A percentile compares a stretch with the other conserved stretches of the same genome.
Conservation (phyloP, 2,113 vertebrate species). For the Coptodon bakossiorum region DNA sequence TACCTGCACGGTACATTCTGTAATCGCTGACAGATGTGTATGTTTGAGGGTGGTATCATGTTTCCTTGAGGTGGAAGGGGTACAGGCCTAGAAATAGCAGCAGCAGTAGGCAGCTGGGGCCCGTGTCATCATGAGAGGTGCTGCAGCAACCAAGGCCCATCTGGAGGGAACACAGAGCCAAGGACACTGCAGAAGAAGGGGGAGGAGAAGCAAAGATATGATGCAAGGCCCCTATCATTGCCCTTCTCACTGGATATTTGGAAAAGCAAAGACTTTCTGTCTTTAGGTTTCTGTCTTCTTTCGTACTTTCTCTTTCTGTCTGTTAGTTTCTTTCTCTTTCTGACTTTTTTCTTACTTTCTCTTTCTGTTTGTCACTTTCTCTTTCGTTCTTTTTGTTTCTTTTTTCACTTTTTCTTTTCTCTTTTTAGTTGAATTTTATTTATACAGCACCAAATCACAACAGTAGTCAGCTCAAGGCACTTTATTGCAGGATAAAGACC, state of each 20-base stretch:
- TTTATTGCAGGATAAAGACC: neutral
- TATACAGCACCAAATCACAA: neutral
- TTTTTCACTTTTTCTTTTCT: neutral
- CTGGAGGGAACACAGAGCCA: conserved; percentile 43
- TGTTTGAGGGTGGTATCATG: conserved; percentile 26
- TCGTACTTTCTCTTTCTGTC: neutral
- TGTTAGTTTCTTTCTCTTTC: neutral
- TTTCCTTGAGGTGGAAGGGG: conserved; percentile 20
- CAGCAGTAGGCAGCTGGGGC: conserved; percentile 29
- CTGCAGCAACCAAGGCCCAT: conserved; percentile 30
- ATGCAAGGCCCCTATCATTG: neutral
- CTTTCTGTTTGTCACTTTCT: neutral
- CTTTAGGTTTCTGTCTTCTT: neutral
- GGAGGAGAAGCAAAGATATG: neutral
- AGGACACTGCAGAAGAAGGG: conserved; percentile 46
- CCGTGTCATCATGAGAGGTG: conserved; percentile 37
- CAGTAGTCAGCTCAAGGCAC: neutral
- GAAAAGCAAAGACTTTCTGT: neutral
- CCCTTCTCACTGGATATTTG: neutral
- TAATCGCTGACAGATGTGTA: conserved; percentile 34
- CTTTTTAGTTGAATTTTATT: fast-evolving
- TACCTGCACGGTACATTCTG: neutral
- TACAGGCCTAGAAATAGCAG: conserved; percentile 23
- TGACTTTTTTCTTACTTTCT: neutral
- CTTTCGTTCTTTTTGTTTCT: neutral